These are phyloP conservation scores for Oxycera nigricornis DNA, from an alignment of 2,888 invertebrate genomes.

Conservation along the genomic window DNA sequence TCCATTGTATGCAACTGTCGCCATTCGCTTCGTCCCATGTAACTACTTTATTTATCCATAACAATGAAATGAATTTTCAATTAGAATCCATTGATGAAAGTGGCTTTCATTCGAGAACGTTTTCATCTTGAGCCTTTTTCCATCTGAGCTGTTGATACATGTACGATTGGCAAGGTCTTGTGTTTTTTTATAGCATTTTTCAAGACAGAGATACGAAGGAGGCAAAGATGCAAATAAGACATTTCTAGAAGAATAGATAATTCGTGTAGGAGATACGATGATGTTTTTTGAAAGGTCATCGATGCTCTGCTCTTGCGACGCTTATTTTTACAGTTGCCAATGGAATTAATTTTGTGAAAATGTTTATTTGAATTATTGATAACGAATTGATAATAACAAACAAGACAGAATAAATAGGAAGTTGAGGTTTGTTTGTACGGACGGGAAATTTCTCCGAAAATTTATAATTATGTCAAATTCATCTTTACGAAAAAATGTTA, in stretches of 20 bases:
- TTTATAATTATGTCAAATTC: too few species aligned
- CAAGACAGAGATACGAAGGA: background rate
- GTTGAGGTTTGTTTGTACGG: too few species aligned
- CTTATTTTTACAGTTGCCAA: too few species aligned
- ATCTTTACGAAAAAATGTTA: too few species aligned
- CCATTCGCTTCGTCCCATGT: background rate
- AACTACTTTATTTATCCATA: background rate
- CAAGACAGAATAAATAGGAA: too few species aligned
- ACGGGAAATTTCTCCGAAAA: too few species aligned
- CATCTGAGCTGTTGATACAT: background rate
- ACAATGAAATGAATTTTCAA: constrained; percentile 10
- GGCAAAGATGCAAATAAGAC: background rate
- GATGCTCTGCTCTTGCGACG: too few species aligned
- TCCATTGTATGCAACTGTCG: background rate
- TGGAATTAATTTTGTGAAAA: too few species aligned
- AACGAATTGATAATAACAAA: too few species aligned
- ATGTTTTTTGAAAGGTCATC: background rate
- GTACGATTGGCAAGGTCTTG: background rate
- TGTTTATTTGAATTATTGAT: too few species aligned
- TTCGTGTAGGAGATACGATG: background rate
- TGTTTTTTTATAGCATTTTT: background rate
- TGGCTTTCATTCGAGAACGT: background rate
- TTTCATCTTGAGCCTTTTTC: background rate
- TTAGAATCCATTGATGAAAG: background rate
- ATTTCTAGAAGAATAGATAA: background rate